Percentiles rank a stretch among this genome's conserved stretches.
These are phyloP conservation scores for Noctuana brunneofusca DNA, from an alignment of 2,888 invertebrate species.

Conservation along the genomic window DNA sequence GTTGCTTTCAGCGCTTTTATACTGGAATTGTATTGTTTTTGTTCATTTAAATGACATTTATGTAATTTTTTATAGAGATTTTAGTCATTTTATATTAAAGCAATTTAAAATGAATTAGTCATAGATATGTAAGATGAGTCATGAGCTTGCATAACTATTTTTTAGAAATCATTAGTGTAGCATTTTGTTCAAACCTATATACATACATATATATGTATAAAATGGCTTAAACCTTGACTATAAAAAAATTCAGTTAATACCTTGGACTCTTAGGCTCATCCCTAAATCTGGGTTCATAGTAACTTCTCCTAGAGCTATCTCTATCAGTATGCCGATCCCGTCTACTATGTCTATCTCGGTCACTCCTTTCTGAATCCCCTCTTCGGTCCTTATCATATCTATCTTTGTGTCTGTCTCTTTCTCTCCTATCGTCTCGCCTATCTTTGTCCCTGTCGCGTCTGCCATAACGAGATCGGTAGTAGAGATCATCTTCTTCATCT, in stretches of 20 bases:
- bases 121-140: too few relatives aligned
- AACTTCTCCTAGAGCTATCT: slow-evolving; percentile 76
- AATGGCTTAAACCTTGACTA: background rate
- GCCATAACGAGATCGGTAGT: slow-evolving; percentile 58
- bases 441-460: slow-evolving; percentile 52
- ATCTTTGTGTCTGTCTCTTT: slow-evolving; percentile 56
- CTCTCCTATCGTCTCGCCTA: slow-evolving; percentile 55
- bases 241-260: slow-evolving; percentile 46
- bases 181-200: too few relatives aligned
- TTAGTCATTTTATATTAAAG: too few relatives aligned
- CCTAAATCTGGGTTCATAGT: slow-evolving; percentile 85
- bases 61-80: too few relatives aligned
- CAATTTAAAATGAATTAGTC: too few relatives aligned
- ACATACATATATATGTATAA: too few relatives aligned
- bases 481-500: slow-evolving; percentile 66
- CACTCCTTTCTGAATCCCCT: slow-evolving; percentile 52
- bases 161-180: too few relatives aligned
- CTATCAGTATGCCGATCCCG: slow-evolving; percentile 59
- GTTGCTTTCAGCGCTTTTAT: slow-evolving; percentile 80
- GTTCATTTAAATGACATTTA: background rate
- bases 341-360: slow-evolving; percentile 54
- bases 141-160: too few relatives aligned
- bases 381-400: slow-evolving; percentile 46
- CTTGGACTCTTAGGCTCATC: slow-evolving; percentile 95
- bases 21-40: slow-evolving; percentile 50